Evolutionary conservation across 2,888 invertebrate genomes (phyloP).

Genomic region (Leistus spinibarbis): DNA sequence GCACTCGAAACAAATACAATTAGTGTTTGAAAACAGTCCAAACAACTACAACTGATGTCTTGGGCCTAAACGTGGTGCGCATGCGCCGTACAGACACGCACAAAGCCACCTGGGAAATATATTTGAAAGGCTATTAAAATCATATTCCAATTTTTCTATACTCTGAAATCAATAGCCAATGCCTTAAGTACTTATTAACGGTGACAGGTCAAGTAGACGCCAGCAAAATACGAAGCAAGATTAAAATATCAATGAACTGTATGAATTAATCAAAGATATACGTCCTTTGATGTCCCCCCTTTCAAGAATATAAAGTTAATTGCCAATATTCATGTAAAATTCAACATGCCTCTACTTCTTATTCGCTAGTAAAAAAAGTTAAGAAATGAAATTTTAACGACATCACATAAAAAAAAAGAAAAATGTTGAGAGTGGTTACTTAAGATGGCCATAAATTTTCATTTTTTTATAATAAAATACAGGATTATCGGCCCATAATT

Average conservation of each 20-base stretch:
- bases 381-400: slow-evolving; percentile 37
- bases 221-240: neutral
- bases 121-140: neutral
- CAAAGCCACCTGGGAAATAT: neutral
- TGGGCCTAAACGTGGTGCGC: too few relatives aligned
- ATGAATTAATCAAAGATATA: slow-evolving; percentile 22
- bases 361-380: slow-evolving; percentile 19
- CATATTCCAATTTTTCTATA: neutral
- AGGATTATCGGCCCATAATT: slow-evolving; percentile 12
- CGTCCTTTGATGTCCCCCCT: slow-evolving; percentile 9
- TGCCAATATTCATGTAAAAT: slow-evolving; percentile 37
- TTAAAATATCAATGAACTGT: slow-evolving; percentile 32
- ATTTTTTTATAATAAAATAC: slow-evolving; percentile 33
- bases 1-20: slow-evolving; percentile 20
- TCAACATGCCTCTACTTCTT: slow-evolving; percentile 8
- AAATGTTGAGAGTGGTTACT: slow-evolving; percentile 15
- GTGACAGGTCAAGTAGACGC: neutral
- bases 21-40: neutral
- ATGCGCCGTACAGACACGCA: too few relatives aligned
- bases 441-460: slow-evolving; percentile 32
- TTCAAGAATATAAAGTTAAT: slow-evolving; percentile 30
- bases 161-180: neutral
- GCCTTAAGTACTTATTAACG: neutral
- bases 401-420: slow-evolving; percentile 23
- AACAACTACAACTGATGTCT: neutral